These are phyloP conservation scores for Poeciliopsis gracilis DNA, from an alignment of 2,797 vertebrate species.

Conservation along the genomic window DNA sequence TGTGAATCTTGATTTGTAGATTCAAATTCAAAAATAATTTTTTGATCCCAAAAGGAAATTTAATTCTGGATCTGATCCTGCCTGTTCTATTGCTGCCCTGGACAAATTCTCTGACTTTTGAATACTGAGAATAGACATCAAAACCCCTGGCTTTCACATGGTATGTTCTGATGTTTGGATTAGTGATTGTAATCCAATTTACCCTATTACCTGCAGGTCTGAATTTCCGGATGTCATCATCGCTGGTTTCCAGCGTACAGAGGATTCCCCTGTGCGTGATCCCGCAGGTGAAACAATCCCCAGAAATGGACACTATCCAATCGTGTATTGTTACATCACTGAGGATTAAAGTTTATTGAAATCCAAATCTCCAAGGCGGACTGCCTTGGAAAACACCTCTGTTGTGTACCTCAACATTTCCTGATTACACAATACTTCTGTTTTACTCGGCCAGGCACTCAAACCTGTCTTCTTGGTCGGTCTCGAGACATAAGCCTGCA, in stretches of 20 bases:
- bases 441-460: neutral
- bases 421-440: neutral
- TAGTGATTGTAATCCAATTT: neutral
- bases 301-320: neutral
- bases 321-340: neutral
- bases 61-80: neutral
- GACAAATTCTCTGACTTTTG: neutral
- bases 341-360: neutral
- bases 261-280: neutral
- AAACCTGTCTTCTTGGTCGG: neutral
- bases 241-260: neutral
- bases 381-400: neutral
- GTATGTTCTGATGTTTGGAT: neutral
- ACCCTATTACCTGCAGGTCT: neutral
- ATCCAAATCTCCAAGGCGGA: neutral
- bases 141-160: neutral
- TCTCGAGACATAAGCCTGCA: neutral
- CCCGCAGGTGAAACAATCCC: neutral
- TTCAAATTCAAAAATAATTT: too few species aligned
- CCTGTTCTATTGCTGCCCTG: neutral
- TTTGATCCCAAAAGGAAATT: too few species aligned
- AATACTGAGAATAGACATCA: neutral
- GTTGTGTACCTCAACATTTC: neutral
- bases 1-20: neutral
- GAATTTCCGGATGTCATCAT: neutral